These are phyloP conservation scores for Rissa tridactyla DNA, from an alignment of 2,113 vertebrate species.

Conservation along the genomic window DNA sequence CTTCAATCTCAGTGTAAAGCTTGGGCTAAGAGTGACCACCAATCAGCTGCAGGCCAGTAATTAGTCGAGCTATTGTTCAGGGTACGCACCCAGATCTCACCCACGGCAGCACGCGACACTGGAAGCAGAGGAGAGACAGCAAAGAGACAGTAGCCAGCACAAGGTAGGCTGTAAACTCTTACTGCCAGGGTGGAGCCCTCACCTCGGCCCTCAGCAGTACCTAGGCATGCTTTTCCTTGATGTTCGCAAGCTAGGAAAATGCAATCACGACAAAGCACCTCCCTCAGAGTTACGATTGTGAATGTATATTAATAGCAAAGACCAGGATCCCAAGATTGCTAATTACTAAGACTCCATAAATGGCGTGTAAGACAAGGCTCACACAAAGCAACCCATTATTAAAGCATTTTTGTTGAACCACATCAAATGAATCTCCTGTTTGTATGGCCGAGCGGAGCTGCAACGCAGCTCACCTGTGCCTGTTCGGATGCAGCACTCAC, in stretches of 20 bases:
- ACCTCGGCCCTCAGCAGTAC: background rate
- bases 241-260: background rate
- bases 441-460: background rate
- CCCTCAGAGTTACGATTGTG: background rate
- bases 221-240: background rate
- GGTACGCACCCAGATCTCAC: background rate
- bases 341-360: background rate
- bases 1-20: background rate
- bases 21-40: background rate
- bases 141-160: background rate
- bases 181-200: background rate
- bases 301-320: background rate
- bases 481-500: conserved; percentile 69
- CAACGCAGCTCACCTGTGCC: background rate
- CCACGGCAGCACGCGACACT: background rate
- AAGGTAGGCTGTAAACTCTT: background rate
- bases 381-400: background rate
- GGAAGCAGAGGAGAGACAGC: background rate
- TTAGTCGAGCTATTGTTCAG: background rate
- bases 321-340: background rate
- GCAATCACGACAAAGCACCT: background rate
- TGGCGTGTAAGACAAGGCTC: background rate
- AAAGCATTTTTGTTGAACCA: background rate
- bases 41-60: background rate
- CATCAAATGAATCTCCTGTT: background rate